Base-by-base conservation (phyloP, 2,888 invertebrate genomes). In the Sarcophaga subvicina region DNA sequence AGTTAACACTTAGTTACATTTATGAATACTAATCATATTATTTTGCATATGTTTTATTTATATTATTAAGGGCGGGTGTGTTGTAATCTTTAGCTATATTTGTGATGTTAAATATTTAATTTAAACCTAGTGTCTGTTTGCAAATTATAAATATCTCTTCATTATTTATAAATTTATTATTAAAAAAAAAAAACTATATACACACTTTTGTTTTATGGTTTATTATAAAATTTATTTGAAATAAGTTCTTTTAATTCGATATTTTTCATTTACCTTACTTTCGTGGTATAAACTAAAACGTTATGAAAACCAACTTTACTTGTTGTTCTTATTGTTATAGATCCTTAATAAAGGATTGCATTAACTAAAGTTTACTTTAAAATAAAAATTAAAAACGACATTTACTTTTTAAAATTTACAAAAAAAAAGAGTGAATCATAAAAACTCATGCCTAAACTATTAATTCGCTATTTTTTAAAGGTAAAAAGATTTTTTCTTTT, bases 361-460 rank as follows among this genome's bases (percentile, higher is more conserved):
- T 66, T 67, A 83, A 83, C 86, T 86, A 83, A 80, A 84, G 77
- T 88, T 89, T 89, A 89, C 83, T 90, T 89, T 91, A 90, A 90
- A 91, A 77, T 83, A 78, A 91, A 91, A 91, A 90, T 90, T 88
- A 90, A 90, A 90, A 75, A 88, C 63, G 49, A 73, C 59, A 83
- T 71, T 83, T 77, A 77, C 72, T 81, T 81, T 85, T 73, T 49
- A 77, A 85, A 75, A 75, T 79, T 80, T 80, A 64, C 72, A 80
- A 54, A 37, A 78, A 78, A 77, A 75, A 83, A 69, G 73, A 79
- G 69, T 85, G 59, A 87, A 82, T 85, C 85, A 83, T 78, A 77
- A 82, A 81, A 80, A 88, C 83, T 72, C 85, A 88, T 78, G 87
- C 85, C 83, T 88, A 88, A 85, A 83, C 87, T 88, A 88, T 85